phyloP scores from a whole-genome alignment of 2,888 invertebrate species.

The Tinea semifulvella region DNA sequence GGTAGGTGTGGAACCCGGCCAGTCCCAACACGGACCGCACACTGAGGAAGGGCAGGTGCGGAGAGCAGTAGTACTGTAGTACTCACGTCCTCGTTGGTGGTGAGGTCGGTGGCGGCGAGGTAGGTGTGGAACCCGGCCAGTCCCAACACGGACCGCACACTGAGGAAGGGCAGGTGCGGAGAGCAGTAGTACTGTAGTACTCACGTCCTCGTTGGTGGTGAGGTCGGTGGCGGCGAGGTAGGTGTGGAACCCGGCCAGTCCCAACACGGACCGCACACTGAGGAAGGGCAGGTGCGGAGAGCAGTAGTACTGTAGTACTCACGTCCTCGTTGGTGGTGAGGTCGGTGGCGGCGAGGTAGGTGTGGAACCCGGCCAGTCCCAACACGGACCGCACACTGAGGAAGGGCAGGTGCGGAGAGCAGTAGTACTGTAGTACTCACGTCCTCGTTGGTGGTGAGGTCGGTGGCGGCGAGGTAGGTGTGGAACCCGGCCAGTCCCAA shows the following conservation, averaged over 20 bases:
- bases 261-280: slow-evolving; percentile 98
- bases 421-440: too few species aligned
- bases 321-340: slow-evolving; percentile 99
- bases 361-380: slow-evolving; percentile 98
- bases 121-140: slow-evolving; percentile 99
- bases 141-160: slow-evolving; percentile 98
- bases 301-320: too few species aligned
- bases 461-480: slow-evolving; percentile 96
- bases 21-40: slow-evolving; percentile 99
- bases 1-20: slow-evolving; percentile 98
- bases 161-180: too few species aligned
- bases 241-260: slow-evolving; percentile 98
- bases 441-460: slow-evolving; percentile 99
- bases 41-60: too few species aligned
- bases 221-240: slow-evolving; percentile 98
- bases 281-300: too few species aligned
- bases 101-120: slow-evolving; percentile 96
- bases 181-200: too few species aligned
- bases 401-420: too few species aligned
- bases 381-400: slow-evolving; percentile 99
- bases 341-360: slow-evolving; percentile 96
- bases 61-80: too few species aligned
- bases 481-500: slow-evolving; percentile 98
- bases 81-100: slow-evolving; percentile 99
- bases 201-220: slow-evolving; percentile 99